A percentile compares a stretch with the other conserved stretches of the same genome.
These are phyloP conservation scores for Syngnathus floridae DNA, from an alignment of 2,113 vertebrate species.

Conservation along the genomic window DNA sequence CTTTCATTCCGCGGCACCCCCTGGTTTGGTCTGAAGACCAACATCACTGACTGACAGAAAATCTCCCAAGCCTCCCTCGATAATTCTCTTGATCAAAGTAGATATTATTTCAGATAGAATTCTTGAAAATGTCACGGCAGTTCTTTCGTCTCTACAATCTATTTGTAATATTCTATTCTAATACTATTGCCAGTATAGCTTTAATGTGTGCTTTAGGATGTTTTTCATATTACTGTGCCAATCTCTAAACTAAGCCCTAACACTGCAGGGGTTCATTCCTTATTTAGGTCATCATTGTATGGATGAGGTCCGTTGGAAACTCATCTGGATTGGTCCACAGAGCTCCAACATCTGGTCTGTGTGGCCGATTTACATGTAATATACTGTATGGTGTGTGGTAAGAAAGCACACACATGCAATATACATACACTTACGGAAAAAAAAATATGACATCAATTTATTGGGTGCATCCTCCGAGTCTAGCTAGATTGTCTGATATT, in stretches of 20 bases:
- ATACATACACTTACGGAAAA: background rate
- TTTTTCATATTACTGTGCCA: conserved; percentile 46
- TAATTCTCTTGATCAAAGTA: background rate
- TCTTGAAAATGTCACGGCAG: background rate
- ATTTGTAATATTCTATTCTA: background rate
- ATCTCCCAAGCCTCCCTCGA: background rate
- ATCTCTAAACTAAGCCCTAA: conserved; percentile 41
- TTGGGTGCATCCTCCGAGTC: background rate
- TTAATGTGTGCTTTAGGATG: background rate
- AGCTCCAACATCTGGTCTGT: conserved; percentile 6
- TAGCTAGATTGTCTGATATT: background rate
- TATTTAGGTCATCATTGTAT: conserved; percentile 56
- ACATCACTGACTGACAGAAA: background rate
- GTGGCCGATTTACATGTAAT: conserved; percentile 21
- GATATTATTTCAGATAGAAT: background rate
- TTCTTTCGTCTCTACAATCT: background rate
- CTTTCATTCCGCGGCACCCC: conserved; percentile 3
- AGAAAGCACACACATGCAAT: background rate
- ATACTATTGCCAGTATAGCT: background rate
- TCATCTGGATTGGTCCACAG: conserved; percentile 24
- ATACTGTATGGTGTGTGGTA: too few relatives aligned
- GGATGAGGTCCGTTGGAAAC: conserved; percentile 11
- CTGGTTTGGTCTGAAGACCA: background rate
- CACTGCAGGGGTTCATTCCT: conserved; percentile 39
- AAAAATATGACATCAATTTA: background rate